Evolutionary conservation across 2,888 invertebrate species (phyloP).

Genomic region (Pseudoips prasinana): DNA sequence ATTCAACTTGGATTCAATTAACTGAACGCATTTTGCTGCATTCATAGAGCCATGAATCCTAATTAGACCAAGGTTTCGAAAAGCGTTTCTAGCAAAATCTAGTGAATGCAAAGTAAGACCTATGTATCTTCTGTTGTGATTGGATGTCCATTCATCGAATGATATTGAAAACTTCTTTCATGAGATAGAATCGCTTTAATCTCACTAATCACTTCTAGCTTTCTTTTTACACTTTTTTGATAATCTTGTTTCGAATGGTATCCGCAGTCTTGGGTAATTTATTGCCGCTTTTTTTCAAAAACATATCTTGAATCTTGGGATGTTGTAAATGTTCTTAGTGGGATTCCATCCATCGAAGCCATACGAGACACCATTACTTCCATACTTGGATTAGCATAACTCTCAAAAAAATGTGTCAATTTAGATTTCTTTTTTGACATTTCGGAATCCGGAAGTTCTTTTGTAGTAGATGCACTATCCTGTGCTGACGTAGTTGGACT

Average conservation of each 20-base stretch:
- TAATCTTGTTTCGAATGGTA: constrained; percentile 5
- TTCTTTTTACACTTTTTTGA: constrained; percentile 5
- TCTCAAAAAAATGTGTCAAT: too few species aligned
- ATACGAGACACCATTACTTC: constrained; percentile 6
- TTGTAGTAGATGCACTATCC: too few species aligned
- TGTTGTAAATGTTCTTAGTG: too few species aligned
- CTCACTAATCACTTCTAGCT: constrained; percentile 1
- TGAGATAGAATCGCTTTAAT: not conserved
- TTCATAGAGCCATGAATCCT: not conserved
- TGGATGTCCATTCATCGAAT: constrained; percentile 11
- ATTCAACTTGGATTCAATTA: not conserved
- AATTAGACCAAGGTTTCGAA: constrained; percentile 1
- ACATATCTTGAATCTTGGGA: constrained; percentile 2
- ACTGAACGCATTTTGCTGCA: not conserved
- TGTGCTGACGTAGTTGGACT: too few species aligned
- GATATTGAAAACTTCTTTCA: constrained; percentile 8
- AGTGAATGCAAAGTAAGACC: constrained; percentile 4
- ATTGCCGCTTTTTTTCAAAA: constrained; percentile 4
- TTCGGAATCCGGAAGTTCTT: too few species aligned
- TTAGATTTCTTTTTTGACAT: too few species aligned
- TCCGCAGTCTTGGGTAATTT: constrained; percentile 6
- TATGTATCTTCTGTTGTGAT: constrained; percentile 7
- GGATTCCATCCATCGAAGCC: constrained; percentile 1
- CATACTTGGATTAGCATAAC: constrained; percentile 2
- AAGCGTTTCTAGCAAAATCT: constrained; percentile 4